Evolutionary conservation across 2,888 invertebrate species (phyloP).

Genomic region (Empis livida): DNA sequence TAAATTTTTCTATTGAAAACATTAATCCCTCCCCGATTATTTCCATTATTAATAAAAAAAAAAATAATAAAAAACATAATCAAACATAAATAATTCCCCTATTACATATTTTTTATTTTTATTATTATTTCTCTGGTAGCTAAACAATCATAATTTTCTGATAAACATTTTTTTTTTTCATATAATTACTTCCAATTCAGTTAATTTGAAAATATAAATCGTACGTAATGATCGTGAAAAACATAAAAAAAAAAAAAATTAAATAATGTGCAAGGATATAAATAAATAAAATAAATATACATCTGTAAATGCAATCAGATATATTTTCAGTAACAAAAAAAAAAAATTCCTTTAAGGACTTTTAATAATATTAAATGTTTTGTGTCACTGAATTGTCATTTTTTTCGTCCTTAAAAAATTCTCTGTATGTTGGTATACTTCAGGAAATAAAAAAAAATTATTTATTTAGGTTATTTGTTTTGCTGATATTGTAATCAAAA

Average conservation of each 20-base stretch:
- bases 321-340: too few species aligned
- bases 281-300: neutral
- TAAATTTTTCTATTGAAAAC: neutral
- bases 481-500: too few species aligned
- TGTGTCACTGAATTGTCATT: neutral
- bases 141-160: neutral
- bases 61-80: neutral
- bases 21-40: neutral
- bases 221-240: neutral
- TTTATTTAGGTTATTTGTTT: too few species aligned
- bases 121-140: neutral
- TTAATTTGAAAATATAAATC: neutral
- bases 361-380: neutral
- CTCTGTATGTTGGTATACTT: neutral
- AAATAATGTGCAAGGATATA: too few species aligned
- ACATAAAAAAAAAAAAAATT: too few species aligned
- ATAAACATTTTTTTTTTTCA: neutral
- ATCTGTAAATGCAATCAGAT: neutral
- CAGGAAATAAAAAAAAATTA: too few species aligned
- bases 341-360: neutral
- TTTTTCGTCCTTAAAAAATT: neutral
- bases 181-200: neutral
- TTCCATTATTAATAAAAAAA: neutral
- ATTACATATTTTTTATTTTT: neutral
- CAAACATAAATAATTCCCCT: too few species aligned